Percentiles rank a stretch among this genome's conserved stretches.
Evolutionary conservation across 2,113 vertebrate species (phyloP).

Genomic region (Leptobrachium ailaonicum): DNA sequence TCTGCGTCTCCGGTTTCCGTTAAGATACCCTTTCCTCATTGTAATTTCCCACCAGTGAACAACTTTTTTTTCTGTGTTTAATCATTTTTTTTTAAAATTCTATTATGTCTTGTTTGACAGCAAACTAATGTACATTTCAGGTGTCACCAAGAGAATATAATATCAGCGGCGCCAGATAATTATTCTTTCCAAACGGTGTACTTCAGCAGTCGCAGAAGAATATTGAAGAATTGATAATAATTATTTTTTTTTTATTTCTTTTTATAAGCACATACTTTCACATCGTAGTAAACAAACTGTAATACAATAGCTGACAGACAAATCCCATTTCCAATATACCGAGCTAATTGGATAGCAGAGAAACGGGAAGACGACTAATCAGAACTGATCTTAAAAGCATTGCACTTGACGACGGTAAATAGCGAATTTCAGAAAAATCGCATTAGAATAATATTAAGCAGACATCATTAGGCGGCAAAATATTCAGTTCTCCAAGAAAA

Average conservation of each 20-base stretch:
- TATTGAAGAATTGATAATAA: slow-evolving; percentile 55
- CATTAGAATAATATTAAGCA: slow-evolving; percentile 56
- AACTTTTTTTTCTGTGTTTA: neutral
- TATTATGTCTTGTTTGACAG: slow-evolving; percentile 10
- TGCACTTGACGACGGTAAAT: slow-evolving; percentile 60
- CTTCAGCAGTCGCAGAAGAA: neutral
- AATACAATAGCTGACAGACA: slow-evolving; percentile 60
- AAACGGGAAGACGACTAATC: slow-evolving; percentile 62
- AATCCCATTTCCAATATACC: slow-evolving; percentile 67
- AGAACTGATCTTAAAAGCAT: slow-evolving; percentile 65
- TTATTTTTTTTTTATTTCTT: slow-evolving; percentile 54
- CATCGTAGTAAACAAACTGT: slow-evolving; percentile 58
- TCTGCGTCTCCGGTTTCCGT: neutral
- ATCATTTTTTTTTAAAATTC: neutral
- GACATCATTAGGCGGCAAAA: slow-evolving; percentile 48
- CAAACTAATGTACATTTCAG: slow-evolving; percentile 12
- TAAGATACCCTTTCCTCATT: neutral
- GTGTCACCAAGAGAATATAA: neutral
- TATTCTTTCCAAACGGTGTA: slow-evolving; percentile 2
- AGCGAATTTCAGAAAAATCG: slow-evolving; percentile 51
- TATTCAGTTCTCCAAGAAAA: neutral
- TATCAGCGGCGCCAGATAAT: slow-evolving; percentile 4
- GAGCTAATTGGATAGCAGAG: slow-evolving; percentile 67
- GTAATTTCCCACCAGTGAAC: neutral
- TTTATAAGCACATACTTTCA: slow-evolving; percentile 55